Base-by-base conservation (phyloP, 1,140 invertebrate genomes). In the Drosophila lowei region DNA sequence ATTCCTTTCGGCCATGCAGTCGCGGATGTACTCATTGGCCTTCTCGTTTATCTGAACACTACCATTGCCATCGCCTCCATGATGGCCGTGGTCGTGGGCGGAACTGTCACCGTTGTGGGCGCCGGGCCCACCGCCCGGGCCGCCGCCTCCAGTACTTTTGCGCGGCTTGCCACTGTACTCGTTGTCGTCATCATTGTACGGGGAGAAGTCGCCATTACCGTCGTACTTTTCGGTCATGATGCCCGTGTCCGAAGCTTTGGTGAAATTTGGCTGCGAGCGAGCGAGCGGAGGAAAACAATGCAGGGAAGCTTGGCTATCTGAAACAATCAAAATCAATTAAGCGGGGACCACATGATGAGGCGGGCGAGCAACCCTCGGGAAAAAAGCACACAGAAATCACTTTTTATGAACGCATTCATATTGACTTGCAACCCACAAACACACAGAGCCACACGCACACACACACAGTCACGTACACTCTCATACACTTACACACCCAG, bases 11-110 rank as follows among this genome's bases (percentile, higher is more conserved):
- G 94, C 94, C 43, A 96, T 90, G 15, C 96, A 92, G 76, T 96
- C 95, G 7, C 94, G 92, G 72, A 96, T 94, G 78, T 96, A 96
- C 92, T 96, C 95, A 44, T 93, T 94, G 78, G 94, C 94, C 92
- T 96, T 96, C 73, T 95, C 94, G 80, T 93, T 92, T 53, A 92
- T 67, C 81, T 90, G 90, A 88, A 92, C 43, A 61, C 48, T 84
- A 44, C 46, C 57, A 13, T 46, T 54, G 43, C 55, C 59, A 48
- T 62, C 79, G 34, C 60, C 71, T 15, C 71, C 86, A 46, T 54
- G 53, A 38, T 52, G 50, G 16, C 62, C 79, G 83, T 92, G 92
- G 88, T 93, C 93, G 92, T 93, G 92, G 50, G 58, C 74, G 11
- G 64, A 72, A 41, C 64, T 81, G 56, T 90, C 89, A 43, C 89